phyloP scores from a whole-genome alignment of 2,888 invertebrate genomes.

The Sarcophaga variegata region DNA sequence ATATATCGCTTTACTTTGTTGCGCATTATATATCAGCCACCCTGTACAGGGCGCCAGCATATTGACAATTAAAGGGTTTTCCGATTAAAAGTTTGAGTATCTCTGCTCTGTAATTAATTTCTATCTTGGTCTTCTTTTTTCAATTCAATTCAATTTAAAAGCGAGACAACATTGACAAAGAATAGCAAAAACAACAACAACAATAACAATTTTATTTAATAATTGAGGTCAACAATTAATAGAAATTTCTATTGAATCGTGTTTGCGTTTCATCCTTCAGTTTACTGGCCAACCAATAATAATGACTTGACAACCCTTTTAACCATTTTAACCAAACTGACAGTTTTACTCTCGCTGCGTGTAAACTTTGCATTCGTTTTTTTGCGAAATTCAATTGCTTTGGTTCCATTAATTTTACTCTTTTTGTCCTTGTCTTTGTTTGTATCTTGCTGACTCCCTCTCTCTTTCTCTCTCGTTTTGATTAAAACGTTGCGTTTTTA shows the following conservation, averaged over 20 bases:
- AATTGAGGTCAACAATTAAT: not conserved
- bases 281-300: too few relatives aligned
- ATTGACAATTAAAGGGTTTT: too few relatives aligned
- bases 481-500: not conserved
- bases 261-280: not conserved
- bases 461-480: not conserved
- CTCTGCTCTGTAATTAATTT: not conserved
- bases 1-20: too few relatives aligned
- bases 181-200: not conserved
- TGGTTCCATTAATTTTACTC: not conserved
- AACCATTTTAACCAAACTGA: not conserved
- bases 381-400: not conserved
- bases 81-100: not conserved
- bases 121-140: not conserved
- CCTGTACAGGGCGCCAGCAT: too few relatives aligned
- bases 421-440: not conserved
- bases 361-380: not conserved
- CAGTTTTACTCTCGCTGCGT: not conserved
- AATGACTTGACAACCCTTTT: not conserved
- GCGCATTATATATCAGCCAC: too few relatives aligned
- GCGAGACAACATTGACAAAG: not conserved
- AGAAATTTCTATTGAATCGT: not conserved
- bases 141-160: not conserved
- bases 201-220: not conserved
- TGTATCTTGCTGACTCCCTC: not conserved